Base-by-base conservation (phyloP, 2,113 vertebrate species). In the Henicopernis longicauda region DNA sequence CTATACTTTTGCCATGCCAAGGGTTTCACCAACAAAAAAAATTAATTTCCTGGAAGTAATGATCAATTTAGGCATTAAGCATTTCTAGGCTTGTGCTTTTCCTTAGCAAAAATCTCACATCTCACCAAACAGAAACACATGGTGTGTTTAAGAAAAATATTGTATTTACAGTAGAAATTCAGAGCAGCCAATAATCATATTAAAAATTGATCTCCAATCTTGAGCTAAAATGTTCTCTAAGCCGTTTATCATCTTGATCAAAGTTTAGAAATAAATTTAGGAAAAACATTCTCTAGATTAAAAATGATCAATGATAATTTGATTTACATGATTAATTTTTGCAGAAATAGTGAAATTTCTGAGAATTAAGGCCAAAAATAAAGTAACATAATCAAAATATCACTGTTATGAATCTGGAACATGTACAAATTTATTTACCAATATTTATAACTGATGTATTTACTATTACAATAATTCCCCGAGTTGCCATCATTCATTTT, bases 271-370 rank as follows among this genome's bases (percentile, higher is more conserved):
- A 66, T 26, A 61, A 14, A 67, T 23, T 74, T 44, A 49, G 40
- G 55, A 59, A 66, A 71, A 71, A 85, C 5, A 1, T 76, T 86
- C 63, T 62, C 82, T 62, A 54, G 77, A 82, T 82, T 95, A 90
- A 90, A 95, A 93, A 47, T 11, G 11, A 93, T 98, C 98, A 71
- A 98, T 98, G 89, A 85, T 91, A 97, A 98, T 95, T 98, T 92
- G 85, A 97, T 98, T 95, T 92, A 71, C 82, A 90, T 97, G 17
- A 98, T 88, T 97, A 96, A 97, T 98, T 98, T 97, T 93, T 97
- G 87, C 95, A 98, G 94, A 97, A 96, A 94, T 91, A 95, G 90
- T 78, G 79, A 47, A 96, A 79, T 97, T 96, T 97, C 86, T 91
- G 89, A 95, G 81, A 97, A 88, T 93, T 96, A 96, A 96, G 66